Conservation (phyloP, 2,113 vertebrate genomes). For the Sakesphorus luctuosus region DNA sequence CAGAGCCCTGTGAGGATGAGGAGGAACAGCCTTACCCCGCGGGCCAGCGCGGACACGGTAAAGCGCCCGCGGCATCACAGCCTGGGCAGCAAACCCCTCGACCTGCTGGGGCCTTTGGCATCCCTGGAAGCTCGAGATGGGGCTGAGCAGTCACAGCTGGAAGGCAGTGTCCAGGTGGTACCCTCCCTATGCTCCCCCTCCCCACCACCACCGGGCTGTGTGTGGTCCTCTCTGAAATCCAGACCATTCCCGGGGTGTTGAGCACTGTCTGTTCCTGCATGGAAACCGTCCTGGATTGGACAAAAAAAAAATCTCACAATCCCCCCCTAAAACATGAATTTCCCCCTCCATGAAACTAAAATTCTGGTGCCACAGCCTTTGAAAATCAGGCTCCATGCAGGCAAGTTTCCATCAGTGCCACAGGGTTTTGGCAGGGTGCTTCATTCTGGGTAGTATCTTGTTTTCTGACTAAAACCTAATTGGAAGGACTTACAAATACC, state of each 20-base stretch:
- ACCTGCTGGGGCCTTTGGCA: slow-evolving; percentile 78
- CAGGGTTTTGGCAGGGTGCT: neutral
- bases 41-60: slow-evolving; percentile 89
- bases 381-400: neutral
- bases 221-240: neutral
- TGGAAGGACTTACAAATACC: neutral
- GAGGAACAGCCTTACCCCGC: slow-evolving; percentile 94
- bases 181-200: slow-evolving; percentile 27
- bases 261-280: accelerated
- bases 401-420: neutral
- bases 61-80: slow-evolving; percentile 93
- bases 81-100: slow-evolving; percentile 89
- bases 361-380: neutral
- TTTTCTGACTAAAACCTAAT: neutral
- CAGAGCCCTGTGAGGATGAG: slow-evolving; percentile 86
- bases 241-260: accelerated
- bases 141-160: slow-evolving; percentile 81
- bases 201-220: accelerated
- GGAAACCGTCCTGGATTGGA: neutral
- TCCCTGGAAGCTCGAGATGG: slow-evolving; percentile 83
- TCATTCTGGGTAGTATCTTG: neutral
- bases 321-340: neutral
- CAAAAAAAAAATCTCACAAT: accelerated
- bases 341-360: accelerated
- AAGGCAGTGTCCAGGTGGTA: slow-evolving; percentile 83